Base-by-base conservation (phyloP, 37 sponge, comb jelly and placozoan genomes). In the Mnemiopsis leidyi region DNA sequence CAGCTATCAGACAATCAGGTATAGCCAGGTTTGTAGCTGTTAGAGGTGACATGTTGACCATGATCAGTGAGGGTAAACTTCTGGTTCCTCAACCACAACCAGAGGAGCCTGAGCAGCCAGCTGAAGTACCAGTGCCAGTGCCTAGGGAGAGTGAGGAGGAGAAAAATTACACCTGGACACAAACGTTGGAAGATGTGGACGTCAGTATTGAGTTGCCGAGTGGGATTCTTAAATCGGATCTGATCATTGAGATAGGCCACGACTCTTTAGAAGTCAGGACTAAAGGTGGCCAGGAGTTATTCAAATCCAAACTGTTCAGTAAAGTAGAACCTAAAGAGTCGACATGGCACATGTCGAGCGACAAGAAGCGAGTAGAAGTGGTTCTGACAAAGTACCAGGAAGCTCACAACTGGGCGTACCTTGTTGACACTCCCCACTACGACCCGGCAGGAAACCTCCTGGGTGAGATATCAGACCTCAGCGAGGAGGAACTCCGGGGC, bases 361-460 rank as follows among this genome's bases (percentile, higher is more conserved):
- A 13, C 23, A 40, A 40, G 24, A 85, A 85, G 90, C 1, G 18
- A 16, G 90, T 85, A 2, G 90, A 85, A 37, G 61, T 85, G 61
- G 39, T 21, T 1, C 26, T 85, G 90, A 85, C 61, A 23, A 85
- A 85, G 61, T 85, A 40, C 61, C 90, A 85, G 29, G 61, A 16
- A 13, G 90, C 90, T n/a, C 90, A 85, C 90, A 38, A 39, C 48
- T 85, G 90, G 90, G 90, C 90, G 25, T 29, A 38, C 24, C 90
- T 85, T 1, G 25, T 40, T n/a, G 61, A 85, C 40, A 29, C 90
- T 3, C 90, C 90, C 48, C 38, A 37, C 29, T 85, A 40, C 30
- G 90, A 85, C 30, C 90, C 40, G 26, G 2, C 90, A 25, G 90
- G 90, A n/a, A 85, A 85, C 48, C 90, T 85, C 48, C 40, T 85